A percentile compares a stretch with the other conserved stretches of the same genome.
These are phyloP conservation scores for Andrena bucephala DNA, from an alignment of 2,888 invertebrate species.

Conservation along the genomic window DNA sequence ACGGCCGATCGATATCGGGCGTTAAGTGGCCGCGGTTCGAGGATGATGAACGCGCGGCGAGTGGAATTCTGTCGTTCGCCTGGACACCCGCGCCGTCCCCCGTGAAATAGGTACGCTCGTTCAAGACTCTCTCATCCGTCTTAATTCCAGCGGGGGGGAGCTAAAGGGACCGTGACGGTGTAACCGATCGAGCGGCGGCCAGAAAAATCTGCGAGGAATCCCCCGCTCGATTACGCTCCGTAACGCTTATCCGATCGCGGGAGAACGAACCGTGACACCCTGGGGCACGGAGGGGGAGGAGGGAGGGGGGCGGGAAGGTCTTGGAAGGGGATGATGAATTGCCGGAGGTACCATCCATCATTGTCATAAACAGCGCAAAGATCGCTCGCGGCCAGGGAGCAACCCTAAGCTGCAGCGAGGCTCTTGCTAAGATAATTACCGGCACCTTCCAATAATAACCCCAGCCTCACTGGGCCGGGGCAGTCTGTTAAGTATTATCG, in stretches of 20 bases:
- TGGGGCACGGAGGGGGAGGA: constrained; percentile 14
- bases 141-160: constrained; percentile 24
- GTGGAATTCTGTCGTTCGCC: constrained; percentile 1
- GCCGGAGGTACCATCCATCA: constrained; percentile 75
- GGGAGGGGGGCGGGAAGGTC: not conserved
- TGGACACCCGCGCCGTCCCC: not conserved
- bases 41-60: constrained; percentile 23
- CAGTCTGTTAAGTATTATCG: constrained; percentile 53
- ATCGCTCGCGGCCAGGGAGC: constrained; percentile 39
- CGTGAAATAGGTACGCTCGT: not conserved
- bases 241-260: constrained; percentile 54
- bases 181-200: constrained; percentile 30
- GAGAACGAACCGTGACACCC: constrained; percentile 46
- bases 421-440: constrained; percentile 72
- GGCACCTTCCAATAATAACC: constrained; percentile 64
- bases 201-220: constrained; percentile 48
- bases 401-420: constrained; percentile 57
- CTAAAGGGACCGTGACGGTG: constrained; percentile 14
- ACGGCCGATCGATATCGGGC: constrained; percentile 32
- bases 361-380: constrained; percentile 76
- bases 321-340: constrained; percentile 74
- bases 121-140: constrained; percentile 31
- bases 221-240: constrained; percentile 9
- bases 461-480: constrained; percentile 6
- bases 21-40: constrained; percentile 28